A percentile compares a stretch with the other conserved stretches of the same genome.
Conservation (phyloP, 2,888 invertebrate species). For the Balanococcus diminutus region DNA sequence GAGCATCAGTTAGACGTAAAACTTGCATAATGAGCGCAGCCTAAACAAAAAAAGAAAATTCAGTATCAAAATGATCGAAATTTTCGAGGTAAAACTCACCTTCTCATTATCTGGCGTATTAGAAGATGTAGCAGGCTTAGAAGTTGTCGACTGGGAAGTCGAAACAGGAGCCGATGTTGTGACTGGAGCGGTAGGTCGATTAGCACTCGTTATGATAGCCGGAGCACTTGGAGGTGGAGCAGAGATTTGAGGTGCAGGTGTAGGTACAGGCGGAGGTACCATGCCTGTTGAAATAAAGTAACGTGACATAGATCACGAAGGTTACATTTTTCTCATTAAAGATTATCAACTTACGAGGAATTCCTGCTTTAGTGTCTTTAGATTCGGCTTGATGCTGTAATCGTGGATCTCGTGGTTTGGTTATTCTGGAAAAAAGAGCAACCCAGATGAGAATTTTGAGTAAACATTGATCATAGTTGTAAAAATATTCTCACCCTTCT, state of each 20-base stretch:
- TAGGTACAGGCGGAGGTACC: conserved; percentile 59
- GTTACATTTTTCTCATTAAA: background rate
- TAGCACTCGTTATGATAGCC: conserved; percentile 58
- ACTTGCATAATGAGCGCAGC: conserved; percentile 98
- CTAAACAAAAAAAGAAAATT: conserved; percentile 62
- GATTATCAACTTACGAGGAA: background rate
- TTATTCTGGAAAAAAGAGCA: background rate
- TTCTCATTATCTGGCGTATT: conserved; percentile 53
- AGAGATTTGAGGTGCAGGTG: conserved; percentile 59
- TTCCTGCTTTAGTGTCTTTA: background rate
- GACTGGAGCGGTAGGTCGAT: conserved; percentile 7
- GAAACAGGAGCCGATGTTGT: background rate
- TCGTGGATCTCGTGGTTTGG: conserved; percentile 47
- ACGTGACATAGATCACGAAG: background rate
- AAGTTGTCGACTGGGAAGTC: conserved; percentile 9
- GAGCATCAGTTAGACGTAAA: conserved; percentile 94
- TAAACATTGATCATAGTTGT: conserved; percentile 61
- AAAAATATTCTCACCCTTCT: conserved; percentile 1
- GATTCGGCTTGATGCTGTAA: conserved; percentile 56
- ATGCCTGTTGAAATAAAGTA: background rate
- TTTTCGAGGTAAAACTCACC: background rate
- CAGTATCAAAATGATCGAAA: background rate
- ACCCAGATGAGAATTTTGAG: conserved; percentile 73
- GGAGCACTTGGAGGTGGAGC: conserved; percentile 58
- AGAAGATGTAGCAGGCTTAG: conserved; percentile 49